A percentile compares a stretch with the other conserved stretches of the same genome.
Evolutionary conservation across 1,140 invertebrate genomes (phyloP).

Genomic region (Bombus waltoni): DNA sequence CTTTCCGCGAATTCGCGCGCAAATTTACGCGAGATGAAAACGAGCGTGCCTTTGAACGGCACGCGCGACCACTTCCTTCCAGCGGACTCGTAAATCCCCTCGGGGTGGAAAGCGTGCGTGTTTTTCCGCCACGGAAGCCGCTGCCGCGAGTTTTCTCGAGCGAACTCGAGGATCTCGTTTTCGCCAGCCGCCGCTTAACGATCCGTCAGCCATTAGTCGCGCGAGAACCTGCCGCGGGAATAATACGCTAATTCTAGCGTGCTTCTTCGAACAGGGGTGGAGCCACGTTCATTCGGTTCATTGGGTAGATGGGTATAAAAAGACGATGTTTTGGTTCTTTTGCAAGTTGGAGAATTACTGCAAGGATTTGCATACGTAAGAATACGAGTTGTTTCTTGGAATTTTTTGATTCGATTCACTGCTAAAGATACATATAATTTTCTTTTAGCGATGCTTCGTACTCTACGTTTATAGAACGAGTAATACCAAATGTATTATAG

Average conservation of each 20-base stretch:
- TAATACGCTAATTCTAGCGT: constrained; percentile 31
- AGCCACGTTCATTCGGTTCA: no score
- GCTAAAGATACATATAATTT: no score
- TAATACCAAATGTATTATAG: no score
- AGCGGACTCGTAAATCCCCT: constrained; percentile 52
- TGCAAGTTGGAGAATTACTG: no score
- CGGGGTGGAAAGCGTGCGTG: constrained; percentile 28
- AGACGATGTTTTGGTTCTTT: not conserved
- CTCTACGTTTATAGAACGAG: no score
- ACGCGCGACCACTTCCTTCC: constrained; percentile 49
- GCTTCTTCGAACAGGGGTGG: not conserved
- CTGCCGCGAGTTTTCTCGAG: constrained; percentile 28
- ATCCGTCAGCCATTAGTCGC: constrained; percentile 29
- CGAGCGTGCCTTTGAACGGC: constrained; percentile 45
- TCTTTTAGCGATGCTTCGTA: no score
- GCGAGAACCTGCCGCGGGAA: not conserved
- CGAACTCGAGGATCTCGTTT: constrained; percentile 32
- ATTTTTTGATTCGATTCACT: no score
- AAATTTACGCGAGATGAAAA: constrained; percentile 64
- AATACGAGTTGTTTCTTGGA: no score
- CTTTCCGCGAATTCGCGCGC: constrained; percentile 61
- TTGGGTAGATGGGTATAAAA: not conserved
- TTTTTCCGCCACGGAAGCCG: constrained; percentile 27
- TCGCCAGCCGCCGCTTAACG: constrained; percentile 19
- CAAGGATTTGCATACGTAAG: no score